These are phyloP conservation scores for Vombatus ursinus DNA, from an alignment of 2,113 vertebrate genomes.

Conservation along the genomic window DNA sequence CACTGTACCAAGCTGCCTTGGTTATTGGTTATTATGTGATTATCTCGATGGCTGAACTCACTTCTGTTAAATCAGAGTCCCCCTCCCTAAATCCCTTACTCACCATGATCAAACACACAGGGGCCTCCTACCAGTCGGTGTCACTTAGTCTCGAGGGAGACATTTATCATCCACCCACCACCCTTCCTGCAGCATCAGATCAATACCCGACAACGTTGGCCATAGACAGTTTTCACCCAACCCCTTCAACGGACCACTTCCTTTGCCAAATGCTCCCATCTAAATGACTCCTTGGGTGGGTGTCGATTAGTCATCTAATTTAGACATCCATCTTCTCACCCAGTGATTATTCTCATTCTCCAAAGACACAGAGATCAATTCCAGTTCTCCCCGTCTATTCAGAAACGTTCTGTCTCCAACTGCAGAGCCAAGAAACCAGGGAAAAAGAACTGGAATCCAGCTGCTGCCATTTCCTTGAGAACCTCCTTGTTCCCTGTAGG, in stretches of 20 bases:
- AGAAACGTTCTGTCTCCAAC: neutral
- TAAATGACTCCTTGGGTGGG: neutral
- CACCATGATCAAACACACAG: neutral
- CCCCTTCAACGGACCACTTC: neutral
- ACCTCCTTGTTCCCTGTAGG: neutral
- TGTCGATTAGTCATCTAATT: neutral
- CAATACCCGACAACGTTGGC: neutral
- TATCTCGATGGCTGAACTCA: neutral
- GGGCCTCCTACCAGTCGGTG: neutral
- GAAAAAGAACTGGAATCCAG: neutral
- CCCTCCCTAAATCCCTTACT: neutral
- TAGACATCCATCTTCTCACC: neutral
- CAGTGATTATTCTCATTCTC: neutral
- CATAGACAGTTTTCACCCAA: neutral
- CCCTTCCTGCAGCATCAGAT: neutral
- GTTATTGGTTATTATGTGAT: neutral
- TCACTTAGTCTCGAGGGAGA: neutral
- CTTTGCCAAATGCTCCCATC: neutral
- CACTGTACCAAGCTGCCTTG: neutral
- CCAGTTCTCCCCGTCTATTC: neutral
- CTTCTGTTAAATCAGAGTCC: neutral
- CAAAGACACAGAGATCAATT: neutral
- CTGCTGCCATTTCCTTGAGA: neutral
- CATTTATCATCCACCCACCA: neutral
- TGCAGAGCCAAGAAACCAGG: neutral